Base-by-base conservation (phyloP, 2,888 invertebrate genomes). In the Liposcelis brunnea region DNA sequence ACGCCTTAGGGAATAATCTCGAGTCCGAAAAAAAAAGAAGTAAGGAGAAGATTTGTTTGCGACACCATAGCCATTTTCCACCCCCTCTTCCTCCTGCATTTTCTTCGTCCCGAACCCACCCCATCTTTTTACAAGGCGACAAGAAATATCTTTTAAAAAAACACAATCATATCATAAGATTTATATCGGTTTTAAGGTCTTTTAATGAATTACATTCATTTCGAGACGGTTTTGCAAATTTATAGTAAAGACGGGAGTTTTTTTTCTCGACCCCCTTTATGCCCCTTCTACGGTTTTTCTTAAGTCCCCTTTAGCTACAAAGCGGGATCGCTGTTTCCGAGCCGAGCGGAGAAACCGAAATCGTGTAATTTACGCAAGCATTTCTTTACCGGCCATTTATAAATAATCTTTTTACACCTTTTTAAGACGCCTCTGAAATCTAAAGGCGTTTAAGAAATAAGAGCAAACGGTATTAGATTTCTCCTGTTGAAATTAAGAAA, bases 11-110 rank as follows among this genome's bases (percentile, higher is more conserved):
- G 50, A 49, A 48, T 50, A 50, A 50, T 50, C 49, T 50, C 47
- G 42, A 48, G 50, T 50, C 50, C 48, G 45, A 45, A 44, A 19
- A 40, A 40, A 40, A 16, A 21, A 26, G 26, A 40, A 19, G 40
- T 40, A 40, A 40, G 26, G 44, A 48, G 49, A 48, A 51, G 51
- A 51, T 51, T 51, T 51, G 51, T 51, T 51, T 51, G 49, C 51
- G 44, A 48, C 50, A 48, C 37, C 42, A 35, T 34, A 34, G 42
- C 35, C 35, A 35, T 19, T 40, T n/a, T 36, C 36, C 37, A 31
- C 43, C 45, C 33, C 19, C 15, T 38, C 44, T 31, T 33, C 19
- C 15, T 38, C 44, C 32, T 33, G 33, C 31, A n/a, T 21, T 19
- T 12, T 12, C 43, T 33, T 40, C 44, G 18, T 31, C 42, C 21